phyloP scores from a whole-genome alignment of 2,113 vertebrate genomes.

The Crocuta crocuta region DNA sequence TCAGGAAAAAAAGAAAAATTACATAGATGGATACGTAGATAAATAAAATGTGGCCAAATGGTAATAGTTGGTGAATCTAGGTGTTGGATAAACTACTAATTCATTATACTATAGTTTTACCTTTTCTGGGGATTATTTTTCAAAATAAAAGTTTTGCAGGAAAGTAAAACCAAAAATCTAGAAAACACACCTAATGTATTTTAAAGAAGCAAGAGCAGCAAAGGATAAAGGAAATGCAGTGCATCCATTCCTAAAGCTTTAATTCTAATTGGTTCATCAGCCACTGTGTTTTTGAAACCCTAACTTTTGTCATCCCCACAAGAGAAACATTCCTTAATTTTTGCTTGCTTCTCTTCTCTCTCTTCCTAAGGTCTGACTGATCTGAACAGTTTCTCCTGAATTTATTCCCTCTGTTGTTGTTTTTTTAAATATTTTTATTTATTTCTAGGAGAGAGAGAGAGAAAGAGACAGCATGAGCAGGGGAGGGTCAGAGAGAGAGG shows the following conservation, averaged over 20 bases:
- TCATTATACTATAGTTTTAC: not conserved
- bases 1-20: not conserved
- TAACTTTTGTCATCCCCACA: not conserved
- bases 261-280: not conserved
- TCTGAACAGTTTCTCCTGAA: not conserved
- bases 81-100: not conserved
- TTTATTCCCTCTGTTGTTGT: not conserved
- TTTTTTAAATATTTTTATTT: not conserved
- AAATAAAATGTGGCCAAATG: not conserved
- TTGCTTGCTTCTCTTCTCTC: not conserved
- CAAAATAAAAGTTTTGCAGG: not conserved
- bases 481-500: too few relatives aligned
- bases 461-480: too few relatives aligned
- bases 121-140: not conserved
- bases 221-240: not conserved
- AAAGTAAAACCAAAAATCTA: not conserved
- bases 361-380: not conserved
- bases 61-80: not conserved
- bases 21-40: not conserved
- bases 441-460: too few relatives aligned
- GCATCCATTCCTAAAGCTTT: not conserved
- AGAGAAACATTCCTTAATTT: not conserved
- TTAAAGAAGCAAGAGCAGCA: not conserved
- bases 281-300: not conserved
- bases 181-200: not conserved